Base-by-base conservation (phyloP, 2,113 vertebrate genomes). In the Myiozetetes cayanensis region DNA sequence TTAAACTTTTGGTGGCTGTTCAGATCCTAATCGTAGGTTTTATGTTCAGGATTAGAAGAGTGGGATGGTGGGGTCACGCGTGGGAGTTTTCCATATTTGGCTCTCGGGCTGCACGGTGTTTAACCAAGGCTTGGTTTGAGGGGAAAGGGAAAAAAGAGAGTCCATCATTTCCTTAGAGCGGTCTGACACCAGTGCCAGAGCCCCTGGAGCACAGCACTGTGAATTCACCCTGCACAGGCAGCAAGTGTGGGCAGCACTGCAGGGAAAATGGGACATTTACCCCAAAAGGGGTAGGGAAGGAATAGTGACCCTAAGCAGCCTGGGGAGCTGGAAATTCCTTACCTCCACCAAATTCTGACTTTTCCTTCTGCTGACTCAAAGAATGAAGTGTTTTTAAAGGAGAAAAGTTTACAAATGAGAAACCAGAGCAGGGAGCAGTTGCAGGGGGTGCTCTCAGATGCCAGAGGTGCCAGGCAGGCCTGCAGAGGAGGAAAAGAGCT, bases 21-120 rank as follows among this genome's bases (percentile, higher is more conserved):
- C 87, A 91, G 95, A 96, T 94, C 87, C 86, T 93, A 94, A 95
- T 95, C 66, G n/a, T 20, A 23, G 78, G 88, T 59, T 96, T 96
- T 83, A 71, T 58, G 78, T 96, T 95, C 83, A 41, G 68, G 87
- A 71, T n/a, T 53, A 92, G 72, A 50, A 16, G 56, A 44, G 90
- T 39, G 58, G 89, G 87, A 84, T 33, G 62, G 67, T 65, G 94
- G 90, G 80, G 61, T 30, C 59, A 73, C 28, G 33, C 74, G 61
- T 97, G 37, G 44, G 81, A 95, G 47, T 95, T 87, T 85, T 63
- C 28, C 78, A 84, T 75, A 93, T 89, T 63, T 92, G 91, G 91
- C 75, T 96, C 71, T 95, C 24, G 17, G 77, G 80, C 49, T 50
- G 85, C 1, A 1, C 6, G 0, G 43, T 89, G 95, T 94, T 91